These are phyloP conservation scores for human (Homo sapiens) DNA, from an alignment of 2,113 vertebrate species.

Conservation along the genomic window GRCh38 chr5:130598001-130598500, in stretches of 20 bases:
- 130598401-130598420: slow-evolving; percentile 85
- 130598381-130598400: neutral
- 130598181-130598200: neutral
- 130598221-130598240: neutral
- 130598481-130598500: slow-evolving; percentile 91
- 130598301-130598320: neutral
- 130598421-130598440: slow-evolving; percentile 88
- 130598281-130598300: neutral
- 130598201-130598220: neutral
- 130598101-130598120: neutral
- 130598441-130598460: slow-evolving; percentile 90
- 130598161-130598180: neutral
- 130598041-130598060: neutral
- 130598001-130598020: neutral
- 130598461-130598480: slow-evolving; percentile 85
- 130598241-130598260: neutral
- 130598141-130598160: neutral
- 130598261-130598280: neutral
- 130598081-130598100: neutral
- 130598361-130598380: neutral
- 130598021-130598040: neutral
- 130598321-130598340: neutral
- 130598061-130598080: neutral
- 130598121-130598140: neutral
- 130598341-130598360: neutral